Evolutionary conservation across 2,113 vertebrate genomes (phyloP).

Genomic region (Spea bombifrons): DNA sequence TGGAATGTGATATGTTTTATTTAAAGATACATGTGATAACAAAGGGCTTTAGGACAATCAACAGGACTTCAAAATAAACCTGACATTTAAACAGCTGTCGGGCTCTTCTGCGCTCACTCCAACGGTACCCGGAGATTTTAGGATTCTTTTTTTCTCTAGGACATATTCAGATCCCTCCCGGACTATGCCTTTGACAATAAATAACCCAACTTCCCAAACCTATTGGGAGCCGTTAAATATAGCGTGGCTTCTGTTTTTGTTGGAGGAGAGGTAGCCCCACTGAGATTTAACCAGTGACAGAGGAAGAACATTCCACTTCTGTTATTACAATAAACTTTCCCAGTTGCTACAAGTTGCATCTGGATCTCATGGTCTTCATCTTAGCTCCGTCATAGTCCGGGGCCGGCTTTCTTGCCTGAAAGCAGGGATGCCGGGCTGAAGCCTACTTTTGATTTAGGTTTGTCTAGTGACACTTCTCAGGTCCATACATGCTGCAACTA

Average conservation of each 20-base stretch:
- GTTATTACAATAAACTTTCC: constrained; percentile 40
- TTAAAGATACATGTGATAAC: constrained; percentile 23
- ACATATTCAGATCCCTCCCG: constrained; percentile 17
- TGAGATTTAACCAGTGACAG: constrained; percentile 36
- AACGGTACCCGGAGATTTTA: constrained; percentile 21
- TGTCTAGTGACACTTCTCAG: too few relatives aligned
- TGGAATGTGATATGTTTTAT: constrained; percentile 16
- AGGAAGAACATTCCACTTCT: constrained; percentile 28
- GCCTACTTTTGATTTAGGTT: too few relatives aligned
- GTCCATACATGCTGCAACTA: too few relatives aligned
- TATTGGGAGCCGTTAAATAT: constrained; percentile 30
- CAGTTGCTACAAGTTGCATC: constrained; percentile 20
- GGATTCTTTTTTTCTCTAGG: constrained; percentile 18
- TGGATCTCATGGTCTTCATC: constrained; percentile 21
- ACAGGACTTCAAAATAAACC: constrained; percentile 12
- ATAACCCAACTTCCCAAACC: constrained; percentile 7
- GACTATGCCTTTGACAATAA: constrained; percentile 18
- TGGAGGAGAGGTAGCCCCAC: constrained; percentile 33
- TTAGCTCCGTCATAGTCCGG: background rate
- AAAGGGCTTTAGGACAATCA: constrained; percentile 4
- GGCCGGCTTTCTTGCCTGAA: too few relatives aligned
- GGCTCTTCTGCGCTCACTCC: background rate
- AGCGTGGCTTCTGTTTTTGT: constrained; percentile 30
- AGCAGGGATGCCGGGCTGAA: too few relatives aligned
- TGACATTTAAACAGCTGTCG: constrained; percentile 36